Evolutionary conservation across 2,888 invertebrate genomes (phyloP).

Genomic region (Dicycla oo): DNA sequence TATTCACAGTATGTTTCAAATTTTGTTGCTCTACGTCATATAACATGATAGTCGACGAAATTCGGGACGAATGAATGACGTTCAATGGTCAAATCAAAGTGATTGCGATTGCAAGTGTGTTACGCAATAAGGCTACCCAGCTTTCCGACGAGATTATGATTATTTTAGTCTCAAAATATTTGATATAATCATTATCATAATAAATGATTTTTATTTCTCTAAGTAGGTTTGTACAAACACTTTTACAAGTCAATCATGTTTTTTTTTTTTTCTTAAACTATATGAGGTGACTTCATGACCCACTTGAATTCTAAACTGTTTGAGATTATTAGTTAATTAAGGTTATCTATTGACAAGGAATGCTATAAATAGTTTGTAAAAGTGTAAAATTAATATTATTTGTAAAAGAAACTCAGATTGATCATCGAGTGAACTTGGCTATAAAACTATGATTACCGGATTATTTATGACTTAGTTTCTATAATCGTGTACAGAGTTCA

Average conservation of each 20-base stretch:
- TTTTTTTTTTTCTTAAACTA: too few species aligned
- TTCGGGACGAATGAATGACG: background rate
- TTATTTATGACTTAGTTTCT: constrained; percentile 13
- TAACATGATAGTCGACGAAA: background rate
- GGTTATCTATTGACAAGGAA: constrained; percentile 2
- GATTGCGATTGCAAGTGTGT: background rate
- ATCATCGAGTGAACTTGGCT: constrained; percentile 3
- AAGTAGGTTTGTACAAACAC: too few species aligned
- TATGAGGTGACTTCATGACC: too few species aligned
- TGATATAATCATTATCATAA: background rate
- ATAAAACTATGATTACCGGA: background rate
- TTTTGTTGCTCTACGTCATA: background rate
- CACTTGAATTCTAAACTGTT: constrained; percentile 14
- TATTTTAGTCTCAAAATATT: background rate
- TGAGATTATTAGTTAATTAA: constrained; percentile 36
- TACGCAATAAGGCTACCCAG: background rate
- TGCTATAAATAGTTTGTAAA: constrained; percentile 18
- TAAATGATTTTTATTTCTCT: too few species aligned
- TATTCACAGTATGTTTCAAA: background rate
- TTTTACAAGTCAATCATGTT: too few species aligned
- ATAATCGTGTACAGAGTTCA: background rate
- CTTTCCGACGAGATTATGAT: background rate
- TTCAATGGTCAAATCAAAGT: background rate
- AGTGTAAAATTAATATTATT: constrained; percentile 26
- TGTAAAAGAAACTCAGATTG: constrained; percentile 15